Evolutionary conservation across 1,140 invertebrate species (phyloP).

Genomic region (Pseudomyrmex sp.): DNA sequence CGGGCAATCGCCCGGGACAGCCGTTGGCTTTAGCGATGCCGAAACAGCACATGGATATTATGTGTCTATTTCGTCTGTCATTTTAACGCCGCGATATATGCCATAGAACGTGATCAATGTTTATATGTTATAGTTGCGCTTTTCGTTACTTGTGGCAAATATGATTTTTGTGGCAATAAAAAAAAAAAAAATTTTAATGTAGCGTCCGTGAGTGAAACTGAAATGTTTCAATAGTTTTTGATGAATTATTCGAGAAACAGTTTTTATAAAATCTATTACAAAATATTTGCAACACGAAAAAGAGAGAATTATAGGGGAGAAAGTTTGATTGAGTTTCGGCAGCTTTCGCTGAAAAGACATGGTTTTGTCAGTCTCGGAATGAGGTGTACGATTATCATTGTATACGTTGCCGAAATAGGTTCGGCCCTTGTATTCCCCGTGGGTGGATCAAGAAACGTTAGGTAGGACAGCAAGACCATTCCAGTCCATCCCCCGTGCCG

Average conservation of each 20-base stretch:
- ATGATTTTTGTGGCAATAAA: too few relatives aligned
- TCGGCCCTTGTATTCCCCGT: slow-evolving; percentile 36
- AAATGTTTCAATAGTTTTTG: too few relatives aligned
- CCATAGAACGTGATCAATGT: not conserved
- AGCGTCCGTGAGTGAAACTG: too few relatives aligned
- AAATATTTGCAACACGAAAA: not conserved
- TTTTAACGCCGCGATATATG: not conserved
- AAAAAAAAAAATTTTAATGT: too few relatives aligned
- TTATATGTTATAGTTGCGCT: too few relatives aligned
- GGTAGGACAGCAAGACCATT: slow-evolving; percentile 32
- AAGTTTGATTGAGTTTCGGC: not conserved
- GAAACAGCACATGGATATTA: slow-evolving; percentile 19
- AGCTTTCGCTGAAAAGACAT: not conserved
- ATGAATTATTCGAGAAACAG: too few relatives aligned
- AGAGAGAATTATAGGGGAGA: not conserved
- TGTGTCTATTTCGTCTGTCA: slow-evolving; percentile 10
- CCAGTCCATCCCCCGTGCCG: not conserved
- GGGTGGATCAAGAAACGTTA: slow-evolving; percentile 50
- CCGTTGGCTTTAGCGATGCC: slow-evolving; percentile 10
- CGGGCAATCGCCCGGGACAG: slow-evolving; percentile 39
- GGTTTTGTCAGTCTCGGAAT: slow-evolving; percentile 6
- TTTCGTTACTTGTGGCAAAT: too few relatives aligned
- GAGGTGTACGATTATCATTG: not conserved
- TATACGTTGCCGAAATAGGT: slow-evolving; percentile 22
- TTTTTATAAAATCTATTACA: too few relatives aligned